phyloP scores from a whole-genome alignment of 2,888 invertebrate genomes.

The Ennomos quercinarius region DNA sequence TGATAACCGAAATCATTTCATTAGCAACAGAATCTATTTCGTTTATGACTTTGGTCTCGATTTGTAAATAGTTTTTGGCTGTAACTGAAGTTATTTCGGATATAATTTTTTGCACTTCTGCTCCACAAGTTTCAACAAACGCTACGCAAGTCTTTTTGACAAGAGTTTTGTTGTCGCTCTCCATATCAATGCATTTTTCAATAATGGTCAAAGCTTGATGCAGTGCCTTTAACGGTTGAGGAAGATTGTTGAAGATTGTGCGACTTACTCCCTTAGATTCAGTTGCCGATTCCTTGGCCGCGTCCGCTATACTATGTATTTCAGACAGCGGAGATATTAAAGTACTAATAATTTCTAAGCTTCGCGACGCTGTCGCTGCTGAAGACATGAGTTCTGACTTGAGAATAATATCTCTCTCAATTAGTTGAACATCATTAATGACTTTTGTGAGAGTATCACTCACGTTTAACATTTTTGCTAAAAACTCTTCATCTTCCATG shows the following conservation, averaged over 20 bases:
- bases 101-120: conserved; percentile 83
- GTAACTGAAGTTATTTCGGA: conserved; percentile 75
- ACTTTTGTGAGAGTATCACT: conserved; percentile 74
- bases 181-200: conserved; percentile 89
- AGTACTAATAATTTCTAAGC: conserved; percentile 87
- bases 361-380: conserved; percentile 87
- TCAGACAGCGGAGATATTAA: conserved; percentile 87
- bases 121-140: conserved; percentile 86
- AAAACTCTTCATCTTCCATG: conserved; percentile 58
- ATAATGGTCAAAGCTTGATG: conserved; percentile 88
- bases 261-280: conserved; percentile 72
- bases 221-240: conserved; percentile 86
- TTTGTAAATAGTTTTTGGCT: conserved; percentile 70
- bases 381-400: conserved; percentile 89
- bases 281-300: conserved; percentile 73
- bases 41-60: conserved; percentile 64
- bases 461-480: conserved; percentile 52
- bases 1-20: conserved; percentile 80
- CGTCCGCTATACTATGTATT: conserved; percentile 86
- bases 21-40: conserved; percentile 76
- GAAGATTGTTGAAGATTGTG: conserved; percentile 84
- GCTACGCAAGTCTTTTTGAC: conserved; percentile 89
- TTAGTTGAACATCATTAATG: conserved; percentile 84
- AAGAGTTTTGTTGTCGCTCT: conserved; percentile 87
- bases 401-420: conserved; percentile 87